These are phyloP conservation scores for Ochropacha duplaris DNA, from an alignment of 2,888 invertebrate species.

Conservation along the genomic window DNA sequence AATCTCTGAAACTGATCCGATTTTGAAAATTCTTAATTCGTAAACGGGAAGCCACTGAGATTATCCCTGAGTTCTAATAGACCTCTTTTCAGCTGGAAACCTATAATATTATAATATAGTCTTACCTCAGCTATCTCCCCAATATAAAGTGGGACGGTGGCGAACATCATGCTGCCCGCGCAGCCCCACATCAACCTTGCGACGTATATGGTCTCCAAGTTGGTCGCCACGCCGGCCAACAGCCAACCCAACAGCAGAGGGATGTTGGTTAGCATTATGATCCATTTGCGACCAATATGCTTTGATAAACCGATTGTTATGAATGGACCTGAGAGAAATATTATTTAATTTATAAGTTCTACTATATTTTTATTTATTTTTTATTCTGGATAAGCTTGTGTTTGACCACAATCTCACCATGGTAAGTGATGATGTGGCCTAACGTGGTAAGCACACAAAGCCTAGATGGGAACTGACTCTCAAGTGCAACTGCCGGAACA, in stretches of 20 bases:
- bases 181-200: constrained; percentile 85
- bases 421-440: no score
- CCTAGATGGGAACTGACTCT: no score
- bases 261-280: constrained; percentile 85
- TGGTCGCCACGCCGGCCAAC: constrained; percentile 84
- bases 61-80: no score
- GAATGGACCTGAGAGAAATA: constrained; percentile 83
- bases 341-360: no score
- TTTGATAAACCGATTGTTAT: constrained; percentile 87
- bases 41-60: no score
- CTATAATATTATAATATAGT: not conserved
- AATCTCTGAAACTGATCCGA: no score
- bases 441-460: no score
- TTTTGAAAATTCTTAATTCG: no score
- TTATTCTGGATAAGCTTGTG: no score
- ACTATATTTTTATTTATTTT: no score
- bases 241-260: constrained; percentile 89
- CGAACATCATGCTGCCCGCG: constrained; percentile 87
- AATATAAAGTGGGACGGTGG: constrained; percentile 83
- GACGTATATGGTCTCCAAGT: constrained; percentile 76
- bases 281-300: constrained; percentile 86
- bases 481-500: no score
- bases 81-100: not conserved
- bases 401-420: no score
- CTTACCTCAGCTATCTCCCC: not conserved